These are phyloP conservation scores for Diadema setosum DNA, from an alignment of 35 echinoderm and acorn worm genomes.

Conservation along the genomic window DNA sequence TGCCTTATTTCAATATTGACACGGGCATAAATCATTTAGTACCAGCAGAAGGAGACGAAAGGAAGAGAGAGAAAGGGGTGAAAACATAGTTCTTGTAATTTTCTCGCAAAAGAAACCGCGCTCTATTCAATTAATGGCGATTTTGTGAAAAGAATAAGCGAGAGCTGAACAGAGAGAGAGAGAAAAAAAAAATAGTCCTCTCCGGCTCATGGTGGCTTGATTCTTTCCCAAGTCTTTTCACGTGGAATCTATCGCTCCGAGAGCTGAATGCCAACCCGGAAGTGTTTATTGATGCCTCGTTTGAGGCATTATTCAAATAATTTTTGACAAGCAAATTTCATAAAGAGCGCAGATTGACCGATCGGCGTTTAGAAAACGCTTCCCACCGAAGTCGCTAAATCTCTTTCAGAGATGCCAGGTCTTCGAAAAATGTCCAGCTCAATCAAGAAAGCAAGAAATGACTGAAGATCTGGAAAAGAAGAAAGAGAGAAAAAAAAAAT, in stretches of 20 bases:
- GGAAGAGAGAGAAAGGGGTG: not conserved
- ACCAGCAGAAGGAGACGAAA: not conserved
- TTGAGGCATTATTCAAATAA: not conserved
- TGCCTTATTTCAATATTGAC: constrained; percentile 28
- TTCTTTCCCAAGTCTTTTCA: too few relatives aligned
- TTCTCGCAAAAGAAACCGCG: not conserved
- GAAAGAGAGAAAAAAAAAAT: not conserved
- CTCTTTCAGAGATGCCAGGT: too few relatives aligned
- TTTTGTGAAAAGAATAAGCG: not conserved
- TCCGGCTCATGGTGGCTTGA: too few relatives aligned
- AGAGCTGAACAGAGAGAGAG: not conserved
- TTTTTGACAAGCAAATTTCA: not conserved
- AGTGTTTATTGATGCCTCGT: not conserved
- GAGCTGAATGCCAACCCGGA: not conserved
- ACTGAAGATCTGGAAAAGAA: too few relatives aligned
- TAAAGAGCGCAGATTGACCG: not conserved
- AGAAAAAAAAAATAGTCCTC: not conserved
- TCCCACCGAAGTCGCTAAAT: too few relatives aligned
- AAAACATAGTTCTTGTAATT: not conserved
- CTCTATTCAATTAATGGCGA: too few relatives aligned
- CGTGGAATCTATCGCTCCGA: too few relatives aligned
- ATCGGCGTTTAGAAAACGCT: too few relatives aligned
- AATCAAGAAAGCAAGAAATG: too few relatives aligned
- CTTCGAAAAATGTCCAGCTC: too few relatives aligned
- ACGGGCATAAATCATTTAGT: not conserved